Evolutionary conservation across 1,140 invertebrate species (phyloP).

Genomic region (Pentalonia nigronervosa): DNA sequence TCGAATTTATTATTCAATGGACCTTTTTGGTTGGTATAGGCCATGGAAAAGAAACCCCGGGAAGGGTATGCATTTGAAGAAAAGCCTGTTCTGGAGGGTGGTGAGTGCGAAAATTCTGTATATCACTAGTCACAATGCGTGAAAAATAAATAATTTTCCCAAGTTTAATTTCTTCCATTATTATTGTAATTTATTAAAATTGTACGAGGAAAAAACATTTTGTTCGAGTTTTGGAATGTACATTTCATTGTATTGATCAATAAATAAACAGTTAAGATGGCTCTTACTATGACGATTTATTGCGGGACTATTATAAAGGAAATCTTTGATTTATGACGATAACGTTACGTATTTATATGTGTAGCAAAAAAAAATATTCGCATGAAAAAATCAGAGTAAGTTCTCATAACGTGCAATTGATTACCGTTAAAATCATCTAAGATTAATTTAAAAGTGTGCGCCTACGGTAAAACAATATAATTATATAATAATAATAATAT

Average conservation of each 20-base stretch:
- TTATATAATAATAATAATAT: not conserved
- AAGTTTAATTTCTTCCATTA: slow-evolving; percentile 29
- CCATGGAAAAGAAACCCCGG: slow-evolving; percentile 34
- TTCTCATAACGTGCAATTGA: not conserved
- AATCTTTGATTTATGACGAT: not conserved
- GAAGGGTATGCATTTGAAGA: slow-evolving; percentile 23
- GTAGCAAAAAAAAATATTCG: not conserved
- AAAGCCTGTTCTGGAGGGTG: slow-evolving; percentile 4
- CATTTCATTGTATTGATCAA: slow-evolving; percentile 26
- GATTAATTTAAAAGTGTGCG: not conserved
- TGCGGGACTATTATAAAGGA: not conserved
- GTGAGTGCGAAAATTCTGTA: slow-evolving; percentile 23
- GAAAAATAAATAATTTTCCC: slow-evolving; percentile 37
- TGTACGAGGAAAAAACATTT: slow-evolving; percentile 19
- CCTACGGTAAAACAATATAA: not conserved
- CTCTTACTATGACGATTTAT: not conserved
- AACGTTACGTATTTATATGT: not conserved
- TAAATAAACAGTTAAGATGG: not conserved
- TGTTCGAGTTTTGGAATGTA: not conserved
- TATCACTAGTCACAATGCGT: slow-evolving; percentile 25
- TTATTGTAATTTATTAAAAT: slow-evolving; percentile 34
- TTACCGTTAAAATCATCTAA: not conserved
- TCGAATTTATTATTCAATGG: slow-evolving; percentile 57
- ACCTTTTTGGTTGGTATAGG: slow-evolving; percentile 53
- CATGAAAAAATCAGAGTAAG: not conserved